Percentiles rank a stretch among this genome's conserved stretches.
These are phyloP conservation scores for Drosophila affinis DNA, from an alignment of 2,888 invertebrate species.

Conservation along the genomic window DNA sequence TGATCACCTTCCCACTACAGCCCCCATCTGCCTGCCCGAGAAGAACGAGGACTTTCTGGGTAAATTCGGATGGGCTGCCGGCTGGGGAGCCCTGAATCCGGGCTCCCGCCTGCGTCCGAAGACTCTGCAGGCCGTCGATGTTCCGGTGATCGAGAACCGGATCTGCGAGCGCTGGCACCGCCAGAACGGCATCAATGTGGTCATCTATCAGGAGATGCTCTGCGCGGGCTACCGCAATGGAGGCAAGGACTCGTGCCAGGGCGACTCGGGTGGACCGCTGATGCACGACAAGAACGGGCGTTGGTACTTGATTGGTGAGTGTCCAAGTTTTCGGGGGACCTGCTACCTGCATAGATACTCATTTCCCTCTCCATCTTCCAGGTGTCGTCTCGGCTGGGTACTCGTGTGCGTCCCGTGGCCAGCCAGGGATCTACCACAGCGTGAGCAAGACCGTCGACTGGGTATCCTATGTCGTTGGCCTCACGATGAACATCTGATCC, in stretches of 20 bases:
- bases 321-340: background rate
- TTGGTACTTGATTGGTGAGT: slow-evolving; percentile 91
- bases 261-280: slow-evolving; percentile 90
- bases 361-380: slow-evolving; percentile 28
- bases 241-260: slow-evolving; percentile 88
- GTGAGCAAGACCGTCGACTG: slow-evolving; percentile 97
- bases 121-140: slow-evolving; percentile 95
- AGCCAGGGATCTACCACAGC: slow-evolving; percentile 96
- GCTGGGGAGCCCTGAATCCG: slow-evolving; percentile 94
- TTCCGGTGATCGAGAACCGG: slow-evolving; percentile 94
- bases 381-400: slow-evolving; percentile 97
- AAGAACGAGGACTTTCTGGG: slow-evolving; percentile 95
- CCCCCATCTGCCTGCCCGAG: slow-evolving; percentile 95
- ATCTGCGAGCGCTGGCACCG: slow-evolving; percentile 88
- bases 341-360: background rate
- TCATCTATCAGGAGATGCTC: slow-evolving; percentile 97
- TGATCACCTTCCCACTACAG: slow-evolving; percentile 79
- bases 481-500: slow-evolving; percentile 80
- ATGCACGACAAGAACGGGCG: slow-evolving; percentile 94
- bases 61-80: slow-evolving; percentile 95
- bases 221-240: slow-evolving; percentile 96
- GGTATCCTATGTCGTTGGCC: slow-evolving; percentile 88
- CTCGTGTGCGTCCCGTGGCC: slow-evolving; percentile 96
- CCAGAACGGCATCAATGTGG: slow-evolving; percentile 86
- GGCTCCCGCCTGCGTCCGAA: slow-evolving; percentile 94